Base-by-base conservation (phyloP, 2,797 vertebrate species). In the Myotis pilosus region DNA sequence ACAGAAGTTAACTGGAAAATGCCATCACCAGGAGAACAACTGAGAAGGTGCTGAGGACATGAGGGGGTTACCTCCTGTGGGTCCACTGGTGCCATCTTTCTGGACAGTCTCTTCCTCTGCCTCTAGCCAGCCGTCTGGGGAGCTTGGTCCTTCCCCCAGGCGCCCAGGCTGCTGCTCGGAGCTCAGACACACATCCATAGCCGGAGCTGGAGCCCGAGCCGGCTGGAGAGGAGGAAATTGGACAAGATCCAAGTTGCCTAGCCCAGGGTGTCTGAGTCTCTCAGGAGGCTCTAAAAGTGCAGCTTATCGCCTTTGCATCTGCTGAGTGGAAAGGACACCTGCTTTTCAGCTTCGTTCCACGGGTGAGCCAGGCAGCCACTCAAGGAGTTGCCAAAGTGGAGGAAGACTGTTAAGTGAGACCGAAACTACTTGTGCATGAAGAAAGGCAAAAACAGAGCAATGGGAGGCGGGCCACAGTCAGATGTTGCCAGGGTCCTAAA, bases 1-100 rank as follows among this genome's bases (percentile, higher is more conserved):
- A 16, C n/a, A 11, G 33, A 84, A 57, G 57, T 72, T 75, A 53
- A 25, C 51, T 83, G 53, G 57, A 49, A 83, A 75, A 84, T 38
- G 19, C 30, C 81, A n/a, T 25, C 15, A 6, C 44, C 33, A 15
- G 41, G 19, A 36, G 92, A 91, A 41, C 44, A 84, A 41, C 41
- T 1, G 36, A 33, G 41, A n/a, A 25, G 64, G 4, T 2, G 33
- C 2, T 55, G n/a, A 19, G 13, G 25, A 20, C 36, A 30, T 8
- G 20, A 47, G 81, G 51, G 22, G 28, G 19, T 96, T 96, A 97
- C 97, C 97, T 97, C 12, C 89, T n/a, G 41, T 17, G 22, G 38
- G 51, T 92, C 57, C 69, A 12, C 5, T 4, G 55, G 49, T 2
- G 62, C 16, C 13, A 0, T 92, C 81, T 49, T 87, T 28, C 51